These are phyloP conservation scores for Drosophila pectinifera DNA, from an alignment of 1,140 invertebrate genomes.

Conservation along the genomic window DNA sequence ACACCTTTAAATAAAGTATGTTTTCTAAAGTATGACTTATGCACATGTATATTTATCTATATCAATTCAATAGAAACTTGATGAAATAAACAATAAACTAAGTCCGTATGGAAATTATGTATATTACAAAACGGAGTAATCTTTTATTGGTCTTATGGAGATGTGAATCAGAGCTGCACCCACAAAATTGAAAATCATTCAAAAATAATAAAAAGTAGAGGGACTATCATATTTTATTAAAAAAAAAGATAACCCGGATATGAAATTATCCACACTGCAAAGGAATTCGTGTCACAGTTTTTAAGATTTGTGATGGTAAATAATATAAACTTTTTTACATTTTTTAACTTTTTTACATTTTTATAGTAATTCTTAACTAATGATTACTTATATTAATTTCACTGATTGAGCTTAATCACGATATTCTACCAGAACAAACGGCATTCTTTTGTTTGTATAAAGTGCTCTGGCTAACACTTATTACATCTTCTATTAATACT, in stretches of 20 bases:
- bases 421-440: neutral
- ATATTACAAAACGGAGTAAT: constrained; percentile 16
- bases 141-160: neutral
- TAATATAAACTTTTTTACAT: neutral
- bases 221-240: neutral
- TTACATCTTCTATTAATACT: neutral
- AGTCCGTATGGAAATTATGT: constrained; percentile 37
- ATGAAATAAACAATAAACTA: constrained; percentile 49
- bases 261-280: neutral
- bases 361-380: neutral
- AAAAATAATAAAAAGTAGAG: neutral
- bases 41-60: constrained; percentile 59
- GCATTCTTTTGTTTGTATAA: neutral
- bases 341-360: neutral
- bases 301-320: neutral
- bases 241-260: neutral
- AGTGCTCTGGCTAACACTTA: constrained; percentile 6
- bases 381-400: neutral
- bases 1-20: constrained; percentile 49
- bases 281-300: neutral
- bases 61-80: constrained; percentile 52
- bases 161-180: neutral
- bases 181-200: neutral
- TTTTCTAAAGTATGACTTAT: constrained; percentile 58
- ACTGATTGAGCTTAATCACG: neutral